Conservation (phyloP, 1,140 invertebrate genomes). For the Solenopsis invicta region DNA sequence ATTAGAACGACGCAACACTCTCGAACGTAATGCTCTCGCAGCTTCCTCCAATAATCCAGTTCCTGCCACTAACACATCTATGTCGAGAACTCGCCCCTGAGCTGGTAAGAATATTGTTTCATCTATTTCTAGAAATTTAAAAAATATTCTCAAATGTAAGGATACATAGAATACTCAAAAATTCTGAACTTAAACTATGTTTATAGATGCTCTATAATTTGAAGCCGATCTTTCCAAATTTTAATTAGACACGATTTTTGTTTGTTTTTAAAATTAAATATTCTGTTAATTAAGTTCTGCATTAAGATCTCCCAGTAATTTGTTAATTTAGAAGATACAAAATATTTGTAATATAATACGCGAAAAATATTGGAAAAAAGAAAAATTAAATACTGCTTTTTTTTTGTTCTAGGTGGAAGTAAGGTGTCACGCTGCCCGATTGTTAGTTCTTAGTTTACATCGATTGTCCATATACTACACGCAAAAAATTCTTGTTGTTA, state of each 20-base stretch:
- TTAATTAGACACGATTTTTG: not conserved
- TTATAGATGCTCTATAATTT: not conserved
- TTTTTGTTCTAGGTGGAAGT: conserved; percentile 82
- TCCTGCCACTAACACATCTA: conserved; percentile 84
- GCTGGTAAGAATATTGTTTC: conserved; percentile 79
- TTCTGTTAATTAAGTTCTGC: not conserved
- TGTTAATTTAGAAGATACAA: not conserved
- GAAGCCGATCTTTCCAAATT: not conserved
- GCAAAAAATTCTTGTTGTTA: conserved; percentile 85
- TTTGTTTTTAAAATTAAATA: not conserved
- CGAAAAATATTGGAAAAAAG: not conserved
- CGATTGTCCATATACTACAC: conserved; percentile 84
- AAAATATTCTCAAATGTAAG: not conserved
- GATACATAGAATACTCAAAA: not conserved
- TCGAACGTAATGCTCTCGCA: conserved; percentile 79
- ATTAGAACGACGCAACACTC: conserved; percentile 88
- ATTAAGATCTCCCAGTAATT: not conserved
- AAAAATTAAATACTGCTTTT: conserved; percentile 2
- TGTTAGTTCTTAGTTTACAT: conserved; percentile 86
- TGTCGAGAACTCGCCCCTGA: conserved; percentile 86
- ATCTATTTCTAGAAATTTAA: not conserved
- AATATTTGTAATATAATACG: not conserved
- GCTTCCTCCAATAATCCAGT: conserved; percentile 83
- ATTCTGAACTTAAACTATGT: not conserved
- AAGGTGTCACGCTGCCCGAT: conserved; percentile 84